Conservation (phyloP, 1,140 invertebrate genomes). For the Theocolax elegans region DNA sequence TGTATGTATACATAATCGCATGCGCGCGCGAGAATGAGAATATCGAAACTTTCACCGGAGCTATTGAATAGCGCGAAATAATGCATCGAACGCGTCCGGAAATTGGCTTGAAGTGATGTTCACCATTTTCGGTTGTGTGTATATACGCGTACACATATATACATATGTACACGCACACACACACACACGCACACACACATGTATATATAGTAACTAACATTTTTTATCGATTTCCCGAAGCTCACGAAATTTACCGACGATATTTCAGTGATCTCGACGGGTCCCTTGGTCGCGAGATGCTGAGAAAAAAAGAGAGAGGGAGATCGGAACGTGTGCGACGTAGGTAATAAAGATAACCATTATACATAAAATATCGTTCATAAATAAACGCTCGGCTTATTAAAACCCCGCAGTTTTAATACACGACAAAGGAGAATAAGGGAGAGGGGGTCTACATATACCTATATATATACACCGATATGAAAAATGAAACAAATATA, state of each 20-base stretch:
- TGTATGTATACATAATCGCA: no score
- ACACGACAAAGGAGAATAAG: slow-evolving; percentile 25
- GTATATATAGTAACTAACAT: no score
- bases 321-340: background rate
- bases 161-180: no score
- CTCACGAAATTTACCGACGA: background rate
- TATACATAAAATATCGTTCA: slow-evolving; percentile 38
- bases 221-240: slow-evolving; percentile 7
- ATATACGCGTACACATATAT: no score
- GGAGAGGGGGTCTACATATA: slow-evolving; percentile 38
- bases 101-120: no score
- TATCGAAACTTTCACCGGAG: slow-evolving; percentile 3
- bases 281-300: background rate
- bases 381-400: slow-evolving; percentile 40
- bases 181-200: no score
- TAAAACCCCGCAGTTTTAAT: slow-evolving; percentile 28
- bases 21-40: no score
- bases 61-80: background rate
- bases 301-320: background rate
- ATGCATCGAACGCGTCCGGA: no score
- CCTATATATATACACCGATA: no score
- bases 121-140: no score
- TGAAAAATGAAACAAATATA: no score
- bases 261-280: background rate
- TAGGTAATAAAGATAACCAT: slow-evolving; percentile 38